These are phyloP conservation scores for Meriones psammophilus DNA, from an alignment of 2,797 vertebrate genomes.

Conservation along the genomic window DNA sequence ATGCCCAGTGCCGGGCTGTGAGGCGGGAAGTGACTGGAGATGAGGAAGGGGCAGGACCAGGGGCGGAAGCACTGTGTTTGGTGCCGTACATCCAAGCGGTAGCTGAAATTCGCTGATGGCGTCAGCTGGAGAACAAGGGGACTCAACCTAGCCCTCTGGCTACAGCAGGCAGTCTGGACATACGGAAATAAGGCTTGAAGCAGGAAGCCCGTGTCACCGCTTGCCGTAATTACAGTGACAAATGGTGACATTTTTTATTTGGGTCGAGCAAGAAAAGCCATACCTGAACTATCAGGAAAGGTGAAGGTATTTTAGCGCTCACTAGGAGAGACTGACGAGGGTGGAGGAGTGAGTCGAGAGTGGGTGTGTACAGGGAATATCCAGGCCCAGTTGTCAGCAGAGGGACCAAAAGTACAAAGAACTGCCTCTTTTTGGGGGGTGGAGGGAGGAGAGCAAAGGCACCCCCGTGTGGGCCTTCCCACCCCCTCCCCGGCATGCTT, in stretches of 20 bases:
- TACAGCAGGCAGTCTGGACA: fast-evolving
- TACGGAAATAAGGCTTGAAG: not conserved
- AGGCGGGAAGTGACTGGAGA: not conserved
- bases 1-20: not conserved
- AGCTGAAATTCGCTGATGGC: not conserved
- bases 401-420: not conserved
- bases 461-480: not conserved
- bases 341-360: not conserved
- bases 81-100: not conserved
- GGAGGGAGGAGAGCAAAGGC: too few species aligned
- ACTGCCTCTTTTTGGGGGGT: fast-evolving
- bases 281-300: not conserved
- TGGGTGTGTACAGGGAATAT: not conserved
- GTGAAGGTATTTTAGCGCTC: not conserved
- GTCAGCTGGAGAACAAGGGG: not conserved
- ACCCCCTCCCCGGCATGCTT: too few species aligned
- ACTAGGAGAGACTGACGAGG: not conserved
- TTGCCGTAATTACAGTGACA: not conserved
- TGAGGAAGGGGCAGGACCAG: not conserved
- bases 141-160: not conserved
- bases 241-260: not conserved
- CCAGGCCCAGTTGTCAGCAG: not conserved
- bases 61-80: not conserved
- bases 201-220: not conserved
- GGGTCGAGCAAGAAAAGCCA: not conserved